Percentiles rank a stretch among this genome's conserved stretches.
Conservation (phyloP, 1,140 invertebrate species). For the Drosophila chauvacae region DNA sequence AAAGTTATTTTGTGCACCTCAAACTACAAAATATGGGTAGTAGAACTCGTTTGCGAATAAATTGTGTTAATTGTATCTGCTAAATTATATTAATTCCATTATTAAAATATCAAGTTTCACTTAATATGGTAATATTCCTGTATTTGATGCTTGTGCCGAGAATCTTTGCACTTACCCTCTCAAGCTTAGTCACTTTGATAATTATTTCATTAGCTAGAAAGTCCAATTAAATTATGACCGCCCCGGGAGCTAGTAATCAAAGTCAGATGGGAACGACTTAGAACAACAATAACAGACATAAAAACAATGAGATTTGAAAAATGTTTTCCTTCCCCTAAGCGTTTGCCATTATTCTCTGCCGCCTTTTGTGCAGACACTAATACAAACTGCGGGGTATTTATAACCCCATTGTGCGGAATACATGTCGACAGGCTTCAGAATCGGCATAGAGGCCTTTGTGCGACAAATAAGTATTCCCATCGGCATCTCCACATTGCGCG, state of each 20-base stretch:
- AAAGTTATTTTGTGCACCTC: slow-evolving; percentile 12
- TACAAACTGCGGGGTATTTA: slow-evolving; percentile 15
- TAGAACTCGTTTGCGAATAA: slow-evolving; percentile 23
- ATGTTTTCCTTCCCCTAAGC: slow-evolving; percentile 32
- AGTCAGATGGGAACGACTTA: background rate
- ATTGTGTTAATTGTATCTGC: slow-evolving; percentile 12
- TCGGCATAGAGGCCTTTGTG: slow-evolving; percentile 45
- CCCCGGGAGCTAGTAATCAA: background rate
- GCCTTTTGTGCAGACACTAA: slow-evolving; percentile 34
- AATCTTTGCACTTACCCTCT: background rate
- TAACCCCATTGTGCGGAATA: slow-evolving; percentile 42
- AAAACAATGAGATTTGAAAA: slow-evolving; percentile 54
- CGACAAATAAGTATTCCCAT: slow-evolving; percentile 39
- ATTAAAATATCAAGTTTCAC: background rate
- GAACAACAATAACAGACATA: slow-evolving; percentile 14
- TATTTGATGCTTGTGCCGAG: background rate
- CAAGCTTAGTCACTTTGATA: slow-evolving; percentile 24
- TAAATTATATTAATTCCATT: background rate
- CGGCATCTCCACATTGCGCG: slow-evolving; percentile 4
- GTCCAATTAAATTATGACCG: slow-evolving; percentile 1
- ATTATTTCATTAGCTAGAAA: slow-evolving; percentile 8
- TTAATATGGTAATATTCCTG: background rate
- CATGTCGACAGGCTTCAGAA: slow-evolving; percentile 61
- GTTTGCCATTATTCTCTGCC: slow-evolving; percentile 52
- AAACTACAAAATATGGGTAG: background rate